Percentiles rank a stretch among this genome's conserved stretches.
These are phyloP conservation scores for Henricia sp. DNA, from an alignment of 53 echinoderm and acorn worm genomes.

Conservation along the genomic window DNA sequence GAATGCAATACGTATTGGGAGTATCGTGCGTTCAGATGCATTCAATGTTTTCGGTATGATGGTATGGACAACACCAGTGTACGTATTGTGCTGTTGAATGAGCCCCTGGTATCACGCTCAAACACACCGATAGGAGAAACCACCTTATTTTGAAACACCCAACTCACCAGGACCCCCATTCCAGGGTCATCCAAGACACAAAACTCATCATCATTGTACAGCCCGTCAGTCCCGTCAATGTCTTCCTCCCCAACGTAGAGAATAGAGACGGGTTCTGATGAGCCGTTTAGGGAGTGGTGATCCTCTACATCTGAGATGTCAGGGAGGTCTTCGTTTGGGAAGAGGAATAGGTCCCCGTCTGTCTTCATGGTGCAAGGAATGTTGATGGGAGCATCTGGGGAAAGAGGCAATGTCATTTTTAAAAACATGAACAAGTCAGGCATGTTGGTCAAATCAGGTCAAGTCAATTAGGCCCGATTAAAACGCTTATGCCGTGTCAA, in stretches of 20 bases:
- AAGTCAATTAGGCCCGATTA: too few relatives aligned
- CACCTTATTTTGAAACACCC: neutral
- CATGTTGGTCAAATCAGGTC: too few relatives aligned
- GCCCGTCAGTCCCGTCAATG: conserved; percentile 38
- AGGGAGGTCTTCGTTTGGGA: conserved; percentile 76
- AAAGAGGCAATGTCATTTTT: too few relatives aligned
- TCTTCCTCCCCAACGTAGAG: conserved; percentile 6
- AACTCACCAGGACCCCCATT: conserved; percentile 83
- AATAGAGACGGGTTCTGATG: neutral
- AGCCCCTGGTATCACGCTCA: too few relatives aligned
- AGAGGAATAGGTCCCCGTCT: conserved; percentile 72
- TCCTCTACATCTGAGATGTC: conserved; percentile 5
- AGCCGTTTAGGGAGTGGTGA: conserved; percentile 11
- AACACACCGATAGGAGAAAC: too few relatives aligned
- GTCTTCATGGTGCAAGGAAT: conserved; percentile 36
- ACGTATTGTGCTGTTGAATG: too few relatives aligned
- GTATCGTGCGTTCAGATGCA: too few relatives aligned
- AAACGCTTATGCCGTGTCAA: too few relatives aligned
- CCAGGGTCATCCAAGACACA: conserved; percentile 95
- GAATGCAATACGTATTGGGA: too few relatives aligned
- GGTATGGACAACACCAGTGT: too few relatives aligned
- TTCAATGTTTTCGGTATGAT: too few relatives aligned
- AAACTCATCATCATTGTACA: conserved; percentile 92
- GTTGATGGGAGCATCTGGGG: conserved; percentile 36
- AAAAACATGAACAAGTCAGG: too few relatives aligned